phyloP scores from a whole-genome alignment of 2,113 vertebrate species.

The Sinocyclocheilus anshuiensis region DNA sequence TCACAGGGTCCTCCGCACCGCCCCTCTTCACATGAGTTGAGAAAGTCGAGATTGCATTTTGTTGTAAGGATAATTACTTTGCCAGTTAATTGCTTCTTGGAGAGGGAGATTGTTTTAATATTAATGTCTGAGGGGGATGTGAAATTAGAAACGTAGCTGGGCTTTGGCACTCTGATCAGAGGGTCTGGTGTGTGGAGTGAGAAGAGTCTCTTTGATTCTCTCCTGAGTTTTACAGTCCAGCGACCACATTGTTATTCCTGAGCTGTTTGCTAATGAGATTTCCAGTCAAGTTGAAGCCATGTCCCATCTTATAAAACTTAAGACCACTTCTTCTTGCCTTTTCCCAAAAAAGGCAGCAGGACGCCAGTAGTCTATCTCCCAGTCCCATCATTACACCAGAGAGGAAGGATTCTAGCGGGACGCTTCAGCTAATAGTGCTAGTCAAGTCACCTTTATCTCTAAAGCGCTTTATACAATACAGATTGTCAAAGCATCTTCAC shows the following conservation, averaged over 20 bases:
- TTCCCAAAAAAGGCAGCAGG: conserved; percentile 31
- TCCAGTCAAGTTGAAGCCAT: conserved; percentile 58
- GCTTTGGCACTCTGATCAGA: conserved; percentile 39
- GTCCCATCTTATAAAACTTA: conserved; percentile 60
- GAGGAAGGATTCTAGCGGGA: background rate
- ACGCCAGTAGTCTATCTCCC: background rate
- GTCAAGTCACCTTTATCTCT: too few species aligned
- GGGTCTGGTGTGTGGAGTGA: conserved; percentile 39
- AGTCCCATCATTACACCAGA: background rate
- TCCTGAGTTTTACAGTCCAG: conserved; percentile 57
- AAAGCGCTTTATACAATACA: too few species aligned
- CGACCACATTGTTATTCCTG: conserved; percentile 61
- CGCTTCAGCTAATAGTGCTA: background rate
- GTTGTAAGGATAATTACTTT: conserved; percentile 54
- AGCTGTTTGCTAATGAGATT: conserved; percentile 66
- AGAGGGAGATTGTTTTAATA: conserved; percentile 54
- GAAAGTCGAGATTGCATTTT: conserved; percentile 48
- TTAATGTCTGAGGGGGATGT: conserved; percentile 54
- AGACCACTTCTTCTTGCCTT: conserved; percentile 45
- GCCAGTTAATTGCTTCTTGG: conserved; percentile 45
- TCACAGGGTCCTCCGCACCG: background rate
- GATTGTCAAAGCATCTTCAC: too few species aligned
- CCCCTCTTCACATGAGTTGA: conserved; percentile 25
- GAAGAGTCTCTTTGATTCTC: conserved; percentile 49
- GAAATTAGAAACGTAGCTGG: conserved; percentile 49